phyloP scores from a whole-genome alignment of 2,888 invertebrate species.

The Alloscopus bannaensis region DNA sequence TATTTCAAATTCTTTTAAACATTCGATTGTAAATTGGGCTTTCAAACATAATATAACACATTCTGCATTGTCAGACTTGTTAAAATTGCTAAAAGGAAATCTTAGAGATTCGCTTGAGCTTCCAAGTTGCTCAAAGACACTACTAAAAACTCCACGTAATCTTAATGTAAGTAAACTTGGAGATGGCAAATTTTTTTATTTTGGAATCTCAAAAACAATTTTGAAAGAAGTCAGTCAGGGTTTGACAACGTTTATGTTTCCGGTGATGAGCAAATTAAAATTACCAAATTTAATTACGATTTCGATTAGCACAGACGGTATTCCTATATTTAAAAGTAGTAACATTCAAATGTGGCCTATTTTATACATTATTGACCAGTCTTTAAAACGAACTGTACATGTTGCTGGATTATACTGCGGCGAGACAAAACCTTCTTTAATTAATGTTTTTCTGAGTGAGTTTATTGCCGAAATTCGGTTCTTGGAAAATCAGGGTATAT shows the following conservation, averaged over 20 bases:
- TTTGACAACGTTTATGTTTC: neutral
- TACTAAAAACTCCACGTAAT: neutral
- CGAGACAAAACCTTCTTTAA: constrained; percentile 15
- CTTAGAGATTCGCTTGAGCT: too few species aligned
- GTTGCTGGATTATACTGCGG: neutral
- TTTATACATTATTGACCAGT: neutral
- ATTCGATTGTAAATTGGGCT: too few species aligned
- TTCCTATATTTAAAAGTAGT: neutral
- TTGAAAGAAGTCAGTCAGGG: neutral
- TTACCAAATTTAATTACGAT: neutral
- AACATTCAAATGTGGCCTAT: neutral
- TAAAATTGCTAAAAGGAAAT: neutral
- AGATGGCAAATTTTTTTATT: neutral
- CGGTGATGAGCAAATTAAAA: neutral
- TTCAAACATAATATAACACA: constrained; percentile 10
- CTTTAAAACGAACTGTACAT: neutral
- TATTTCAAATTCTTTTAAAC: too few species aligned
- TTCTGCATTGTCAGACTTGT: neutral
- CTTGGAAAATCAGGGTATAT: neutral
- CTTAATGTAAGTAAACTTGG: neutral
- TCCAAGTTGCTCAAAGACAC: neutral
- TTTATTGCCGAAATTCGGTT: neutral
- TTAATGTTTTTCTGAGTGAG: neutral
- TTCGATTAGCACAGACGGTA: neutral
- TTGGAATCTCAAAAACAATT: neutral